Conservation (phyloP, 2,113 vertebrate genomes). For the Micronisus gabar region DNA sequence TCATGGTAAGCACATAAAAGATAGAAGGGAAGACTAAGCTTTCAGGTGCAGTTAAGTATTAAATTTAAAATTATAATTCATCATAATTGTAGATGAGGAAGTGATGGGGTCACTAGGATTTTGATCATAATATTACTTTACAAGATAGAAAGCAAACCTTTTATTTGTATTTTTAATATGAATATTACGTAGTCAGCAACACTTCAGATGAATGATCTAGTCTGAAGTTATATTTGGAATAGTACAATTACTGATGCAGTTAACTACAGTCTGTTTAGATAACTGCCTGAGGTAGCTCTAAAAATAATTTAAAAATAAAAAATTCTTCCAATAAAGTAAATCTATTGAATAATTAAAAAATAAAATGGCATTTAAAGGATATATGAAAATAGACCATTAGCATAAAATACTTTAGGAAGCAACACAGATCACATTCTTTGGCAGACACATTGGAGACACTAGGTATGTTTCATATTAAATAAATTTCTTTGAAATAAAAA, state of each 20-base stretch:
- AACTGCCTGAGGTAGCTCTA: not conserved
- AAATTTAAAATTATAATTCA: not conserved
- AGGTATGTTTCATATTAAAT: not conserved
- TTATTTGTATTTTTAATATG: not conserved
- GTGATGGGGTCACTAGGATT: not conserved
- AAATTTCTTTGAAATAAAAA: not conserved
- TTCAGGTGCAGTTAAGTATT: not conserved
- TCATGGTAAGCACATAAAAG: not conserved
- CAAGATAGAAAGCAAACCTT: not conserved
- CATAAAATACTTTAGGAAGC: not conserved
- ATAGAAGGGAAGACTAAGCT: not conserved
- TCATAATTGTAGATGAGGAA: not conserved
- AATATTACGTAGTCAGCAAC: not conserved
- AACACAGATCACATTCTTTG: not conserved
- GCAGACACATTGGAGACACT: not conserved
- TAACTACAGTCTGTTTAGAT: not conserved
- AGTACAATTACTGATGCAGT: not conserved
- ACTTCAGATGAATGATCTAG: not conserved
- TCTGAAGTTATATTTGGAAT: not conserved
- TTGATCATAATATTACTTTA: not conserved
- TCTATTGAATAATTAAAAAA: not conserved
- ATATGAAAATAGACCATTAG: not conserved
- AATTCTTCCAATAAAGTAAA: not conserved
- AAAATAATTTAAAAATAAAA: not conserved
- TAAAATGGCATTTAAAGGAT: not conserved